A percentile compares a stretch with the other conserved stretches of the same genome.
Conservation (phyloP, 2,888 invertebrate species). For the Carcina quercana region DNA sequence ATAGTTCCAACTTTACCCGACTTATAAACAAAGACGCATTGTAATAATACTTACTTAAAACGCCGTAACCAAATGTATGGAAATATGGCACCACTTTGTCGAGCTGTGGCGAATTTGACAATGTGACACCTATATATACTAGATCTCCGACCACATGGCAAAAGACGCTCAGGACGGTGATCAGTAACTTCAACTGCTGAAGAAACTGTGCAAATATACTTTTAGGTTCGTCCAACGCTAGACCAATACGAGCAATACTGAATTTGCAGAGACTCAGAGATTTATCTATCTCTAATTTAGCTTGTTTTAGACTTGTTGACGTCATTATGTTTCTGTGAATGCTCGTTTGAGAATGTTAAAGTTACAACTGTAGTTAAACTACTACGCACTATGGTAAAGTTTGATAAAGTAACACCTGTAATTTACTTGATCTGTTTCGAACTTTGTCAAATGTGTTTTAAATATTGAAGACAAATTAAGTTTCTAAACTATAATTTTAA, state of each 20-base stretch:
- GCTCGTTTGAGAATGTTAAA: too few species aligned
- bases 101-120: constrained; percentile 53
- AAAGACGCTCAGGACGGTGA: constrained; percentile 45
- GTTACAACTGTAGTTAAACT: too few species aligned
- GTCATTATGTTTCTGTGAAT: too few species aligned
- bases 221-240: constrained; percentile 41
- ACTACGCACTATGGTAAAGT: too few species aligned
- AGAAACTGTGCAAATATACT: constrained; percentile 26
- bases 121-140: constrained; percentile 48
- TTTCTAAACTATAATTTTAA: too few species aligned
- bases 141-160: constrained; percentile 62
- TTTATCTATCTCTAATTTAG: constrained; percentile 48
- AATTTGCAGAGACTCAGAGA: constrained; percentile 45
- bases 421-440: too few species aligned
- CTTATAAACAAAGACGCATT: too few species aligned
- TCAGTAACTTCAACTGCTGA: constrained; percentile 42
- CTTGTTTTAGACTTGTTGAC: too few species aligned
- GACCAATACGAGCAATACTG: constrained; percentile 50
- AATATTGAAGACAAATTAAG: too few species aligned
- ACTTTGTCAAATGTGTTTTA: too few species aligned
- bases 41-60: constrained; percentile 47
- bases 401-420: too few species aligned
- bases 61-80: constrained; percentile 61
- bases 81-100: constrained; percentile 63
- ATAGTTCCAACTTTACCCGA: too few species aligned